Evolutionary conservation across 2,888 invertebrate species (phyloP), one percentile per base, ranked within the genome.

Genomic region (Drosophila nigricruria): DNA sequence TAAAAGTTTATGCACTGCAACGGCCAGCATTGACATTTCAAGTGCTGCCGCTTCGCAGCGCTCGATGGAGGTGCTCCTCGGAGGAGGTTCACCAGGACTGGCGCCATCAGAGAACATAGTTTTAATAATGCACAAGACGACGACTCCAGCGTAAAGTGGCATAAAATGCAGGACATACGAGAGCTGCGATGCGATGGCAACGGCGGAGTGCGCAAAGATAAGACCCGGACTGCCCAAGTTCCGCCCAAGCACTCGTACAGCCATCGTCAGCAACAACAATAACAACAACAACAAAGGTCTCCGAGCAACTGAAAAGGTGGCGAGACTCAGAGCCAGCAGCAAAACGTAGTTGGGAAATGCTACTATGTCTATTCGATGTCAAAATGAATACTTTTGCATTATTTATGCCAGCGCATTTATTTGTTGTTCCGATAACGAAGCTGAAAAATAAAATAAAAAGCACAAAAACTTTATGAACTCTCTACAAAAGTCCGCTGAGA

Each of bases 81-180:
- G 20, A 49, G 60, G 36, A 56, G 73, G 52, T 75, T 66, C 85
- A 27, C 69, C 70, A 68, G 45, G 71, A 62, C 63, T 72, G 81
- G 84, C 90, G 82, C 89, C 90, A 89, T 76, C 88, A 79, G 75
- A 80, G 80, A 47, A 67, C 80, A 82, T 68, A 84, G 87, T 88
- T 90, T 88, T 88, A 88, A 88, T 88, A 88, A 90, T 88, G 91
- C 87, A 88, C 83, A 86, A 87, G 84, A 87, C 87, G 90, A 90
- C 74, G 75, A 83, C 87, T 77, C 70, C 73, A 68, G 60, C 77
- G 59, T 67, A 75, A 73, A 75, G 70, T 70, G 73, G 73, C 90
- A 89, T 90, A 87, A 87, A 90, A 82, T 89, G 74, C 86, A 90
- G 86, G 88, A 90, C 87, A 88, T 89, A 89, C 90, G 86, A 90